A percentile compares a stretch with the other conserved stretches of the same genome.
phyloP scores from a whole-genome alignment of 2,113 vertebrate genomes.

The Perognathus longimembris region DNA sequence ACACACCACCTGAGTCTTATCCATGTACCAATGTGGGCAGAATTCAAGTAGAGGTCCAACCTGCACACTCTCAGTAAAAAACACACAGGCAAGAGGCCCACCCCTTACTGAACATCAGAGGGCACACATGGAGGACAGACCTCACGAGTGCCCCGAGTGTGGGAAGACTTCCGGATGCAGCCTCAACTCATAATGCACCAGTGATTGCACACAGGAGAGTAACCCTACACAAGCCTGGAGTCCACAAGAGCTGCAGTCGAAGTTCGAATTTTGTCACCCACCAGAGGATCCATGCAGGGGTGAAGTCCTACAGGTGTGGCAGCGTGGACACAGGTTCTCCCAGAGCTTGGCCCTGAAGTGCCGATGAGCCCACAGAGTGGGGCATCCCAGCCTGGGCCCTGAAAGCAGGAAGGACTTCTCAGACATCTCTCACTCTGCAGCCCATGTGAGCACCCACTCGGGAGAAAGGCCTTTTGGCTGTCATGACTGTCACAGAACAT shows the following conservation, averaged over 20 bases:
- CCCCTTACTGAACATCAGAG: slow-evolving; percentile 57
- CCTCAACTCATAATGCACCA: slow-evolving; percentile 60
- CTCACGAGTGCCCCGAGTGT: not conserved
- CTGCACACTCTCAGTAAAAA: slow-evolving; percentile 49
- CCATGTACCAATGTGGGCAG: slow-evolving; percentile 53
- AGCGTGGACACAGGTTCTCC: slow-evolving; percentile 58
- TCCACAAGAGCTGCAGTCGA: slow-evolving; percentile 60
- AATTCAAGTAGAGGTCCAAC: slow-evolving; percentile 66
- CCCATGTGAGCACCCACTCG: slow-evolving; percentile 70
- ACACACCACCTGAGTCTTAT: slow-evolving; percentile 34
- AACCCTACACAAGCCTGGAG: slow-evolving; percentile 36
- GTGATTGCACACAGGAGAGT: slow-evolving; percentile 59
- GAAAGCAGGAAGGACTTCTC: slow-evolving; percentile 67
- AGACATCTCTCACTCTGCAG: slow-evolving; percentile 67
- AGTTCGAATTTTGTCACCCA: slow-evolving; percentile 66
- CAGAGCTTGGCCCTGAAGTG: slow-evolving; percentile 66
- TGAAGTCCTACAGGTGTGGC: slow-evolving; percentile 42
- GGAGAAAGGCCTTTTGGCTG: slow-evolving; percentile 78
- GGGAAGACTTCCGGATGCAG: slow-evolving; percentile 51
- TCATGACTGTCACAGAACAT: slow-evolving; percentile 68
- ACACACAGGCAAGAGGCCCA: slow-evolving; percentile 58
- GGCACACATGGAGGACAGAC: slow-evolving; percentile 52
- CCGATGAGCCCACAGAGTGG: slow-evolving; percentile 31
- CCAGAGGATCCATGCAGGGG: slow-evolving; percentile 52
- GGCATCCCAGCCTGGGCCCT: slow-evolving; percentile 65